phyloP scores from a whole-genome alignment of 2,888 invertebrate genomes.

The Homarus gammarus region DNA sequence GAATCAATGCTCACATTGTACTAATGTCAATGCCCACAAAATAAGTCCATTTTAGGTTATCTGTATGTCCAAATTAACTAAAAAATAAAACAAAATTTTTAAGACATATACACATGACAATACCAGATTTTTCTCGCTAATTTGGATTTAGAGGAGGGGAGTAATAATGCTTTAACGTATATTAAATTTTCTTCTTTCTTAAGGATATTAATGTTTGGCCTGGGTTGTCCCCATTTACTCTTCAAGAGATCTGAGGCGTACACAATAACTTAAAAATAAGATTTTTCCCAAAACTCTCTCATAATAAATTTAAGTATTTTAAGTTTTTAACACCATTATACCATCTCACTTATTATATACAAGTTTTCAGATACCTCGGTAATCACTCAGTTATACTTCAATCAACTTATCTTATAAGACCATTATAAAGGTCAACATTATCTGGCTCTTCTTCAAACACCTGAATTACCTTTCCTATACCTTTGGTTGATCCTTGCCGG shows the following conservation, averaged over 20 bases:
- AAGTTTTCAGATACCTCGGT: not conserved
- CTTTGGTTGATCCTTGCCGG: slow-evolving; percentile 91
- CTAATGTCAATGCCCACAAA: too few species aligned
- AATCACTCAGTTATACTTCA: not conserved
- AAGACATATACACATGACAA: too few species aligned
- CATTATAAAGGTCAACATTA: slow-evolving; percentile 56
- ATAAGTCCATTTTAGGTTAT: too few species aligned
- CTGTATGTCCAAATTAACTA: too few species aligned
- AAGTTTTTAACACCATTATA: not conserved
- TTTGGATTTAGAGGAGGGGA: too few species aligned
- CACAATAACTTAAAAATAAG: not conserved
- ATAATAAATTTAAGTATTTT: not conserved
- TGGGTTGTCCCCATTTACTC: not conserved
- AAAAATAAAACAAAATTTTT: too few species aligned
- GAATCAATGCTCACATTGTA: too few species aligned
- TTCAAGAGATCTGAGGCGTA: not conserved
- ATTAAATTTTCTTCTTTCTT: too few species aligned
- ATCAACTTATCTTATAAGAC: slow-evolving; percentile 41
- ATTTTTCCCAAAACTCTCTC: not conserved
- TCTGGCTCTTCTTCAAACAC: slow-evolving; percentile 81
- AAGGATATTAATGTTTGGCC: too few species aligned
- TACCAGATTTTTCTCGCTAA: too few species aligned
- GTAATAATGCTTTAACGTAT: too few species aligned
- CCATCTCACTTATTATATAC: not conserved
- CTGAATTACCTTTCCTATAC: slow-evolving; percentile 90